Evolutionary conservation across 2,113 vertebrate genomes (phyloP).

Genomic region (Larimichthys crocea): DNA sequence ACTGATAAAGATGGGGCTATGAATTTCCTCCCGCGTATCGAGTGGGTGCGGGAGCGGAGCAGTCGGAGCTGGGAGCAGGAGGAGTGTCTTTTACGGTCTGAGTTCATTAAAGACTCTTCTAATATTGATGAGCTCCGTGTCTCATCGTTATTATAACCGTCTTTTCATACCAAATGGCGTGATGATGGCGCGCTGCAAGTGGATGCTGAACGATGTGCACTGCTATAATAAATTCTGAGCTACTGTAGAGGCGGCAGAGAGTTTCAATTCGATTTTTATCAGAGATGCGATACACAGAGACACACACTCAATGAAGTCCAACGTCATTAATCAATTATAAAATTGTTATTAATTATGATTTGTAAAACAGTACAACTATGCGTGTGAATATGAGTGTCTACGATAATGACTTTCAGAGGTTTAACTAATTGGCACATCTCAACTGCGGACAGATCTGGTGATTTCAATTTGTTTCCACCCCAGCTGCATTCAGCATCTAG

Average conservation of each 20-base stretch:
- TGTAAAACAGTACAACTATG: not conserved
- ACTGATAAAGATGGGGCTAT: constrained; percentile 52
- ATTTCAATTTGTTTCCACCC: not conserved
- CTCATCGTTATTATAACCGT: constrained; percentile 27
- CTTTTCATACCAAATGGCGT: constrained; percentile 14
- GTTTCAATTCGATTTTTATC: constrained; percentile 25
- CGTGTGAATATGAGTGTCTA: not conserved
- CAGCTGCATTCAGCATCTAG: not conserved
- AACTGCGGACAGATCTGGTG: not conserved
- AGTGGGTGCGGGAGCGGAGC: constrained; percentile 45
- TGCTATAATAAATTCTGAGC: constrained; percentile 19
- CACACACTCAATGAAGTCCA: not conserved
- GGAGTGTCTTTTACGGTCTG: constrained; percentile 61
- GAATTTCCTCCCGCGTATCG: constrained; percentile 56
- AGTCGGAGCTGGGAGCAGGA: constrained; percentile 48
- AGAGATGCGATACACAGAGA: constrained; percentile 11
- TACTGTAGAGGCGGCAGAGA: constrained; percentile 45
- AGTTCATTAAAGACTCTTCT: constrained; percentile 70
- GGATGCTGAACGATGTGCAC: constrained; percentile 1
- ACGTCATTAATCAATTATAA: constrained; percentile 21
- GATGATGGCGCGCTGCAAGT: constrained; percentile 26
- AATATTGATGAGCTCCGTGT: constrained; percentile 50
- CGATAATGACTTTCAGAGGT: constrained; percentile 27
- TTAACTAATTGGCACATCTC: not conserved
- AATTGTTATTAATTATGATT: constrained; percentile 2